Conservation (phyloP, 2,888 invertebrate species). For the Morinoia aosen region DNA sequence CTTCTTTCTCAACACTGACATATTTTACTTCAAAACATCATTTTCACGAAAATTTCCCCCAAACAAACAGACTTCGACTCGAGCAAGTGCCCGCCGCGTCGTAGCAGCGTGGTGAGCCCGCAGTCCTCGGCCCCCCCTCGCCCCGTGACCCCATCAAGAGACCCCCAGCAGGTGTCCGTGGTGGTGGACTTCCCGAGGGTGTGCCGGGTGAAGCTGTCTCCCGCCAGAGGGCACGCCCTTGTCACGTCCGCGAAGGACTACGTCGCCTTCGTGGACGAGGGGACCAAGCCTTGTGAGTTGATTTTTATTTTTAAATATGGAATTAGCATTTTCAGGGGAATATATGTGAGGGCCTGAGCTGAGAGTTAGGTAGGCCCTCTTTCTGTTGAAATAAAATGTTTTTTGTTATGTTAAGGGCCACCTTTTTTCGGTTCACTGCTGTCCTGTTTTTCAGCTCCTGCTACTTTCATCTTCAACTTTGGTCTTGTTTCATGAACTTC, state of each 20-base stretch:
- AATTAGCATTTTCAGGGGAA: no score
- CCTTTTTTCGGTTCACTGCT: no score
- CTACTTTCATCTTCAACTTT: no score
- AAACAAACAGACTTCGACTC: background rate
- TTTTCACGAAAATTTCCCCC: no score
- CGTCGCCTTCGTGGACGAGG: background rate
- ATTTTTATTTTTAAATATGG: no score
- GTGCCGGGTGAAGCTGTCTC: background rate
- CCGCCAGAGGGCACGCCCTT: background rate
- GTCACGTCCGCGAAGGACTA: background rate
- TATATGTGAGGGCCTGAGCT: no score
- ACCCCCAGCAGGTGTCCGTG: background rate
- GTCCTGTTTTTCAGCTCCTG: no score
- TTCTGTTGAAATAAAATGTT: no score
- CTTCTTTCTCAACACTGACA: background rate
- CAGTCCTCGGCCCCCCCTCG: background rate
- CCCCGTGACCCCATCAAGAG: background rate
- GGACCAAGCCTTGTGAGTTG: background rate
- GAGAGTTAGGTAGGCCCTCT: no score
- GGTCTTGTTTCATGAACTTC: no score
- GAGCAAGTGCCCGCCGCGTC: background rate
- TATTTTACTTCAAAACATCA: no score
- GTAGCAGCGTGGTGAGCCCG: background rate
- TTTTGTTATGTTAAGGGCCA: no score
- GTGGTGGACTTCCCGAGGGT: background rate